These are phyloP conservation scores for Seladonia tumulorum DNA, from an alignment of 2,888 invertebrate species.

Conservation along the genomic window DNA sequence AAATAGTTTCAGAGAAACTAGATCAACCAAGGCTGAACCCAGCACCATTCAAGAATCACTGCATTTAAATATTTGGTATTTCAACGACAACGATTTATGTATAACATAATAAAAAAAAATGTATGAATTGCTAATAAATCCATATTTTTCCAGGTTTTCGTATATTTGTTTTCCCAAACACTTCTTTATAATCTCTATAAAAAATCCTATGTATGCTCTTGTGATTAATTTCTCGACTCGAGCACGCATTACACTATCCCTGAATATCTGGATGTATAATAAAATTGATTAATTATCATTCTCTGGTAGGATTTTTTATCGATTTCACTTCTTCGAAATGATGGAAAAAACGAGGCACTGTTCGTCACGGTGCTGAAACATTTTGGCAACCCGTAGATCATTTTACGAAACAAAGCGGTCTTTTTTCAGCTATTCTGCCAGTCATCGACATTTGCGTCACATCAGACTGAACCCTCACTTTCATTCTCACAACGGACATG, in stretches of 20 bases:
- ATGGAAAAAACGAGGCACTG: not conserved
- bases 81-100: not conserved
- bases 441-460: not conserved
- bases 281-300: not conserved
- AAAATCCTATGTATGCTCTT: no score
- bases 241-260: not conserved
- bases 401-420: not conserved
- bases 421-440: not conserved
- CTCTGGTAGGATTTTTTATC: not conserved
- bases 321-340: not conserved
- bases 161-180: not conserved
- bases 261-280: not conserved
- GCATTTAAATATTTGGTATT: not conserved
- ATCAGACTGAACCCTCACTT: not conserved
- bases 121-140: not conserved
- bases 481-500: not conserved
- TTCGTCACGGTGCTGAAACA: not conserved
- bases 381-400: not conserved
- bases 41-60: not conserved
- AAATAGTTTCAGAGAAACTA: not conserved
- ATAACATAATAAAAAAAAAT: not conserved
- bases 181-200: not conserved
- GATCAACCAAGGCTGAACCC: not conserved
- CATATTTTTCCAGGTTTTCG: not conserved
- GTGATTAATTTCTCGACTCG: not conserved